Conservation (phyloP, 1,140 invertebrate genomes). For the Hestina assimilis region DNA sequence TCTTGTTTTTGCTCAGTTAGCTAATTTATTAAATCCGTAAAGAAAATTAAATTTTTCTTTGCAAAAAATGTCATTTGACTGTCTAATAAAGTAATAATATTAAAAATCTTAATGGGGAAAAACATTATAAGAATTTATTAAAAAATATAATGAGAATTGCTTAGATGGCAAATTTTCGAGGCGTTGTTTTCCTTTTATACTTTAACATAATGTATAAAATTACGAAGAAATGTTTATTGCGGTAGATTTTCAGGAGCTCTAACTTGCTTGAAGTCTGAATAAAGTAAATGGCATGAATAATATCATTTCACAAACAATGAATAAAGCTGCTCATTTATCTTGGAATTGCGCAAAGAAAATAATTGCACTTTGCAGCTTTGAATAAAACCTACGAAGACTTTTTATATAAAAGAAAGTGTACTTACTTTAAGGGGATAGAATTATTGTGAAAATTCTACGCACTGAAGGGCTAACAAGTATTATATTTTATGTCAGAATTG, state of each 20-base stretch:
- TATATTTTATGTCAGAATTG: not conserved
- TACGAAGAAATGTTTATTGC: not conserved
- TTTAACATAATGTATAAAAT: not conserved
- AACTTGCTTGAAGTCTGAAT: constrained; percentile 5
- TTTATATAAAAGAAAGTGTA: not conserved
- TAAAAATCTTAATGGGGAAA: not conserved
- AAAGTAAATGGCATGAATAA: constrained; percentile 22
- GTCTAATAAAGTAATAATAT: not conserved
- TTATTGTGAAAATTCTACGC: not conserved
- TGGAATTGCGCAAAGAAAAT: constrained; percentile 28
- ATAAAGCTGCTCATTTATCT: constrained; percentile 38
- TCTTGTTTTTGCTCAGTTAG: not conserved
- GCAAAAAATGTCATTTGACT: not conserved
- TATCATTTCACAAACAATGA: constrained; percentile 35
- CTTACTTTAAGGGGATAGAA: not conserved
- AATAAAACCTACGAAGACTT: constrained; percentile 6
- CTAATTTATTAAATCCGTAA: not conserved
- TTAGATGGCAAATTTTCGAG: no score
- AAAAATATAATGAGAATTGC: not conserved
- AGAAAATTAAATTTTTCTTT: not conserved
- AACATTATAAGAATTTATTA: not conserved
- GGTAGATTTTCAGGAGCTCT: not conserved
- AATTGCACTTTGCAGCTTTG: constrained; percentile 13
- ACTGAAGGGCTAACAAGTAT: not conserved
- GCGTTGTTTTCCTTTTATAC: not conserved